Base-by-base conservation (phyloP, 2,888 invertebrate genomes). In the Apodemia mormo region DNA sequence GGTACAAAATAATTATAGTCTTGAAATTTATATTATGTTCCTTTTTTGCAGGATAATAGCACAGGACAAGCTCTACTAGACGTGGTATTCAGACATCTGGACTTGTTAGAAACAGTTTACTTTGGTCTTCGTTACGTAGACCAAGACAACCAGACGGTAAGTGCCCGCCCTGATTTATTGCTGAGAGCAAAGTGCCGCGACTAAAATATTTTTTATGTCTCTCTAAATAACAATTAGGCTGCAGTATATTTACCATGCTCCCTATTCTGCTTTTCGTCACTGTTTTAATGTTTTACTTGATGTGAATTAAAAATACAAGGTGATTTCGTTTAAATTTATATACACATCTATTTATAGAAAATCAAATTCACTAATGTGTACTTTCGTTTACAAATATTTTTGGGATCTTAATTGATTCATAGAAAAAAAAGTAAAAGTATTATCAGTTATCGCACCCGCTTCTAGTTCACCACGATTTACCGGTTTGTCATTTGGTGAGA, bases 101-200 rank as follows among this genome's bases (percentile, higher is more conserved):
- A 99, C 92, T 95, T 99, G 71, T 94, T 98, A 85, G 99, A 99
- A 93, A 98, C 98, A 68, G 97, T 98, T 75, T 99, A 99, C 92
- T 99, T 99, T 88, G 99, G 99, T 68, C 95, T 99, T 67, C 96
- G 99, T 76, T 99, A 97, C 87, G 95, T 99, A 73, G 98, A 99
- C 88, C 95, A 96, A 81, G 97, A 97, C 80, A 98, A 97, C 86
- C 99, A 99, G 94, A 97, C 98, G 93, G 98, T 98, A 94, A 96
- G 95, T 71, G 71, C 65, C 40, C 64, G 33, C 64, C 54, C 72
- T 70, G 68, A 74, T 71, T 74, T 74, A 73, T 74, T 70, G n/a
- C 65, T 14, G n/a, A 58, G 69, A 61, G 54, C 68, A 70, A 67
- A 69, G 33, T 64, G 37, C 61, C 66, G 10, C 29, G 45, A 67